A percentile compares a stretch with the other conserved stretches of the same genome.
These are phyloP conservation scores for Crotophaga sulcirostris DNA, from an alignment of 2,113 vertebrate genomes.

Conservation along the genomic window DNA sequence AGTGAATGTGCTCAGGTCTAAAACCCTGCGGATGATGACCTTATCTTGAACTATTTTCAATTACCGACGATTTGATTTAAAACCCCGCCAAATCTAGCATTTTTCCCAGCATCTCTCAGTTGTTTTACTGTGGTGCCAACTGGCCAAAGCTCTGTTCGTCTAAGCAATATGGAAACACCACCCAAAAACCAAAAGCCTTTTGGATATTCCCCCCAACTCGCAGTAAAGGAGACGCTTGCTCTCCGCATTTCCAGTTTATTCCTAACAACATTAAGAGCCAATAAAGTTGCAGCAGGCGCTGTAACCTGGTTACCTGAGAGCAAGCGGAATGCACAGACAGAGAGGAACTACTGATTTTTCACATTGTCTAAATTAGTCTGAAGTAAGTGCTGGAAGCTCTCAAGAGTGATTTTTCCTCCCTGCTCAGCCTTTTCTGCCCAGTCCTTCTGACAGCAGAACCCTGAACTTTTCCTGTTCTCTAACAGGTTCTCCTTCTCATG, in stretches of 20 bases:
- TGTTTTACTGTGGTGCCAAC: not conserved
- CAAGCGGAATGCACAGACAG: rapidly evolving
- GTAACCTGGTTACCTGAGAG: not conserved
- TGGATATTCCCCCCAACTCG: too few relatives aligned
- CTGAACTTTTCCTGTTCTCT: not conserved
- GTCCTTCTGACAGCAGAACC: not conserved
- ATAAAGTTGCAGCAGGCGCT: not conserved
- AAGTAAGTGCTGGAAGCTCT: not conserved
- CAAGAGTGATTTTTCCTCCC: not conserved
- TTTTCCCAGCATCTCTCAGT: not conserved
- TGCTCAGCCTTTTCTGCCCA: not conserved
- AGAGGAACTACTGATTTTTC: not conserved
- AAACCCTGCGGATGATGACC: not conserved
- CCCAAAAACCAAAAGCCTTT: rapidly evolving
- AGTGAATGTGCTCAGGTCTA: not conserved
- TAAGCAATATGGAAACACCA: not conserved
- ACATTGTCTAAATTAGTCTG: not conserved
- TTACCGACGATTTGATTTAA: not conserved
- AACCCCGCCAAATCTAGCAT: not conserved
- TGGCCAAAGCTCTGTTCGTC: not conserved
- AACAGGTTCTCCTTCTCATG: not conserved
- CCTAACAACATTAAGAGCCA: not conserved
- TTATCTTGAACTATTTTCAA: not conserved
- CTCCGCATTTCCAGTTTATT: not conserved
- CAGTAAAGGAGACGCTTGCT: not conserved